Evolutionary conservation across 2,797 vertebrate species (phyloP).

Genomic region (Sternarchorhynchus goeldii): DNA sequence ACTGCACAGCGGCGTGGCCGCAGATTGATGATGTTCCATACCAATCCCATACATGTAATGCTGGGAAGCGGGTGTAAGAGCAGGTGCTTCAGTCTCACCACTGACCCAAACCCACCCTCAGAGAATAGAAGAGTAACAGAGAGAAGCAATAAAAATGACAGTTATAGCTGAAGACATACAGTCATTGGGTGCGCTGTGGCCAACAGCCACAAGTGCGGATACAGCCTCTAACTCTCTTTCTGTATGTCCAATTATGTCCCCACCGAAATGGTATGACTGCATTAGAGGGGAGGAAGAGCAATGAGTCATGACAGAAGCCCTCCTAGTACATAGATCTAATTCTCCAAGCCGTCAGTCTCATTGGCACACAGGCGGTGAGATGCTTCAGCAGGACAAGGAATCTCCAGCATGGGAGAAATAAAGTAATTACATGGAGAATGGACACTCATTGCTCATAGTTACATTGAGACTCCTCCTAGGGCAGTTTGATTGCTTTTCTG

Average conservation of each 20-base stretch:
- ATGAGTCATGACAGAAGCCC: constrained; percentile 52
- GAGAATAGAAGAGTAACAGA: not conserved
- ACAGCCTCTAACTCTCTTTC: constrained; percentile 42
- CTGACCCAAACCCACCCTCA: too few species aligned
- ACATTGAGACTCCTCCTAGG: constrained; percentile 3
- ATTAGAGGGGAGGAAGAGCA: constrained; percentile 46
- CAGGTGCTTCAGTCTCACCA: too few species aligned
- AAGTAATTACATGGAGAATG: constrained; percentile 42
- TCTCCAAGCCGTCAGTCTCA: constrained; percentile 49
- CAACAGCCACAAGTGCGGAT: constrained; percentile 32
- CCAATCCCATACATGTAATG: too few species aligned
- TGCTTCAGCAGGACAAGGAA: constrained; percentile 1
- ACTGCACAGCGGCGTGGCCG: not conserved
- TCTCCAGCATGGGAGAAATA: constrained; percentile 39
- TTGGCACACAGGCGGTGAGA: constrained; percentile 22
- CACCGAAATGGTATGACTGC: constrained; percentile 49
- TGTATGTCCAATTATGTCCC: constrained; percentile 49
- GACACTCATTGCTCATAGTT: constrained; percentile 6
- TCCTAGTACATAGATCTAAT: constrained; percentile 57
- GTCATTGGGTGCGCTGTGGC: constrained; percentile 33
- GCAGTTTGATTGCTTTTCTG: not conserved
- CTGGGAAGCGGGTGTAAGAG: too few species aligned
- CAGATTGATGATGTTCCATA: too few species aligned
- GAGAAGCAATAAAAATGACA: constrained; percentile 13
- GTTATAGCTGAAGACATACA: constrained; percentile 31